phyloP scores from a whole-genome alignment of 2,113 vertebrate genomes.

The Hippolais icterina region DNA sequence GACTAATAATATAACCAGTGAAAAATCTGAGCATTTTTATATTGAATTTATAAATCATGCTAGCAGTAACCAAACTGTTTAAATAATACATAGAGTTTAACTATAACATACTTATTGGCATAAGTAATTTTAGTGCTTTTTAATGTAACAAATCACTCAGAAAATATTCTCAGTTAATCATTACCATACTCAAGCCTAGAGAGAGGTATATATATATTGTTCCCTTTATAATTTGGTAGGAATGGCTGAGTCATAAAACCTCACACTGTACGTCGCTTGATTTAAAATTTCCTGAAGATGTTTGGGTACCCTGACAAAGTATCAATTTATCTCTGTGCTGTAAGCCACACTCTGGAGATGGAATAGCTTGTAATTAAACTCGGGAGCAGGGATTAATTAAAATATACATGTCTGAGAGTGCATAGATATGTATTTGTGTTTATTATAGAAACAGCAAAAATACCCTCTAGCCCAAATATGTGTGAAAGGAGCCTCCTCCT shows the following conservation, averaged over 20 bases:
- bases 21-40: slow-evolving; percentile 66
- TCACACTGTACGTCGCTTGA: not conserved
- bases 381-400: slow-evolving; percentile 19
- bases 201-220: not conserved
- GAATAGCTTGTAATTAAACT: slow-evolving; percentile 11
- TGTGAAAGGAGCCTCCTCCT: not conserved
- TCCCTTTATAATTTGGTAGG: not conserved
- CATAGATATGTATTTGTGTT: not conserved
- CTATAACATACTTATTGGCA: slow-evolving; percentile 17
- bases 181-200: not conserved
- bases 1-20: slow-evolving; percentile 67
- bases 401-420: not conserved
- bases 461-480: not conserved
- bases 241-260: not conserved
- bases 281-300: not conserved
- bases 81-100: slow-evolving; percentile 49
- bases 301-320: not conserved
- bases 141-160: not conserved
- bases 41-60: slow-evolving; percentile 61
- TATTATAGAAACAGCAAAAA: not conserved
- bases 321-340: not conserved
- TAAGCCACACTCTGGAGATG: not conserved
- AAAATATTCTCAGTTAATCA: slow-evolving; percentile 21
- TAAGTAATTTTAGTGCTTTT: slow-evolving; percentile 39
- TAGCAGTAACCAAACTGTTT: slow-evolving; percentile 54